Evolutionary conservation across 2,888 invertebrate genomes (phyloP).

Genomic region (Pyrochroa serraticornis): DNA sequence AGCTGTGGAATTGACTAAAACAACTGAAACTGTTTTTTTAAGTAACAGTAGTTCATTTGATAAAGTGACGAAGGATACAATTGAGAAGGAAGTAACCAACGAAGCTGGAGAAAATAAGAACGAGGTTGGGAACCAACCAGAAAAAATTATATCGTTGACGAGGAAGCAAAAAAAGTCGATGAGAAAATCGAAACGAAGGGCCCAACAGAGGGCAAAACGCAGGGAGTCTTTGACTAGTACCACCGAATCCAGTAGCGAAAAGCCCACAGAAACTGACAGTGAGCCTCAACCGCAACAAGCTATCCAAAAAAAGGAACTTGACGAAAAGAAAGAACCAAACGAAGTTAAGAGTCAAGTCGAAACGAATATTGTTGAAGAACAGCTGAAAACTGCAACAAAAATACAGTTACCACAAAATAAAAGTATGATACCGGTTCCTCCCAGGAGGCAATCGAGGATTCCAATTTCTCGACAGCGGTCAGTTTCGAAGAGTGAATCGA

Average conservation of each 20-base stretch:
- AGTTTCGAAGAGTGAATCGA: constrained; percentile 43
- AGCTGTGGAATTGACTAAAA: no score
- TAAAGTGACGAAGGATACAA: not conserved
- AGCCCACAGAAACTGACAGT: constrained; percentile 28
- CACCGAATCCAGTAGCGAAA: constrained; percentile 43
- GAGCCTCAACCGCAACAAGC: constrained; percentile 4
- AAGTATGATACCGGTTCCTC: constrained; percentile 39
- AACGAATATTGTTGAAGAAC: constrained; percentile 25
- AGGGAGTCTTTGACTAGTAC: constrained; percentile 40
- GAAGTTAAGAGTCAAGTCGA: constrained; percentile 1
- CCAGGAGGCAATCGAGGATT: constrained; percentile 51
- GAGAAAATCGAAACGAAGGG: constrained; percentile 34
- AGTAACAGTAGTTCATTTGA: not conserved
- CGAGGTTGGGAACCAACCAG: not conserved
- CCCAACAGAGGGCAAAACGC: constrained; percentile 33
- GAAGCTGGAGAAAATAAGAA: not conserved
- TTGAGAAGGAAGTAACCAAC: not conserved
- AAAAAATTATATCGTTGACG: constrained; percentile 13
- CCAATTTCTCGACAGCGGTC: constrained; percentile 52
- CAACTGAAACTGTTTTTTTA: no score
- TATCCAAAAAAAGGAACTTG: not conserved
- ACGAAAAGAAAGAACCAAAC: not conserved
- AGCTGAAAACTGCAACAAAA: constrained; percentile 46
- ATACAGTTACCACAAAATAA: constrained; percentile 50
- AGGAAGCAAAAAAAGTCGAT: constrained; percentile 36